Conservation (phyloP, 2,797 vertebrate species). For the Buphagus erythrorhynchus region DNA sequence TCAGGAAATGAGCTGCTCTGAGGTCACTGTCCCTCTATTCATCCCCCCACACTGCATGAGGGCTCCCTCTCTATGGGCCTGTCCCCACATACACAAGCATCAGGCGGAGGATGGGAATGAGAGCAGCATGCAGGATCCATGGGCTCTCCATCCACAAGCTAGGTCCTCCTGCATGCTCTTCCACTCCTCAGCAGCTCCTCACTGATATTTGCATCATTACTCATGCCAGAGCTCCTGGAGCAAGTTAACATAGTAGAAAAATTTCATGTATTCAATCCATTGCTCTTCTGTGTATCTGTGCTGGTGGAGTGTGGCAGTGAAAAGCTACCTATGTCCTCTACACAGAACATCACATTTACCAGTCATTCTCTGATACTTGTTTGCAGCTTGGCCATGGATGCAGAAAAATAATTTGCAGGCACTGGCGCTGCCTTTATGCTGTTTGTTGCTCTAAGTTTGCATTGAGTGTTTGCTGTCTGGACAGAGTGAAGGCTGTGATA, state of each 20-base stretch:
- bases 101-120: not conserved
- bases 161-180: not conserved
- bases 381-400: not conserved
- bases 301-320: not conserved
- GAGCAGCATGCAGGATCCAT: not conserved
- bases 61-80: not conserved
- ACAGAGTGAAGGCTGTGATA: not conserved
- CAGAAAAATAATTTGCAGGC: not conserved
- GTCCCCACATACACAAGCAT: too few species aligned
- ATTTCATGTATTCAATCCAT: not conserved
- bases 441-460: not conserved
- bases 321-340: not conserved
- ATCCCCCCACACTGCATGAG: not conserved
- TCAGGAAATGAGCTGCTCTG: not conserved
- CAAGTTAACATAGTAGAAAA: not conserved
- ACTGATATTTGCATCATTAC: not conserved
- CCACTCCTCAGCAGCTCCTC: not conserved
- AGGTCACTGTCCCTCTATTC: not conserved
- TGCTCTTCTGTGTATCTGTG: not conserved
- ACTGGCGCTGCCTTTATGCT: not conserved
- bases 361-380: not conserved
- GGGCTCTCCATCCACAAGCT: accelerated
- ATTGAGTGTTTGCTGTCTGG: not conserved
- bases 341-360: not conserved
- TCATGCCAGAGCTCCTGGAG: not conserved